Percentiles rank a stretch among this genome's conserved stretches.
These are phyloP conservation scores for Prionailurus viverrinus DNA, from an alignment of 2,113 vertebrate genomes.

Conservation along the genomic window DNA sequence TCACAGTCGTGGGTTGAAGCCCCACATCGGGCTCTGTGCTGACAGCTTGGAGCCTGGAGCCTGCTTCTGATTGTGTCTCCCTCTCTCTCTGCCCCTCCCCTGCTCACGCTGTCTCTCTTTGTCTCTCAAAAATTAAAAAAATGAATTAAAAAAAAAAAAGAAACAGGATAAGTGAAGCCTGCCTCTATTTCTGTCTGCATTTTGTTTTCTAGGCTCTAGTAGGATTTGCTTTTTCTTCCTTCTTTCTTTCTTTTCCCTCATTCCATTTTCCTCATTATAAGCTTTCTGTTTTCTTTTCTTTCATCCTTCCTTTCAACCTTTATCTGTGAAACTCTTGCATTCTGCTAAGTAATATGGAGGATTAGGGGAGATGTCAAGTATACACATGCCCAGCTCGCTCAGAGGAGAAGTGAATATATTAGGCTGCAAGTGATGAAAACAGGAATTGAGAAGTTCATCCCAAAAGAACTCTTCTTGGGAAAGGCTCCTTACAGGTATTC, in stretches of 20 bases:
- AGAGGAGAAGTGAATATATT: background rate
- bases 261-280: background rate
- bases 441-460: constrained; percentile 1
- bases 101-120: no score
- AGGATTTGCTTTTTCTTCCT: background rate
- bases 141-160: no score
- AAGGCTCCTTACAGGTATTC: background rate
- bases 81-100: no score
- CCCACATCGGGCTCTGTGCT: no score
- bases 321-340: background rate
- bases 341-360: background rate
- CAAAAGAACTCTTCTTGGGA: background rate
- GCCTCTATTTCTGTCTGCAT: background rate
- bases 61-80: no score
- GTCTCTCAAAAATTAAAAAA: no score
- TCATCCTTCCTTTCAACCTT: background rate
- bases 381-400: background rate
- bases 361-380: fast-evolving
- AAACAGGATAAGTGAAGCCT: background rate
- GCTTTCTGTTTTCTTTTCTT: background rate
- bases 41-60: no score
- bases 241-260: background rate
- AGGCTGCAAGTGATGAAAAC: background rate
- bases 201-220: background rate
- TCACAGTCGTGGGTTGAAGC: fast-evolving